Conservation (phyloP, 2,888 invertebrate species). For the Vesta saturnalis region DNA sequence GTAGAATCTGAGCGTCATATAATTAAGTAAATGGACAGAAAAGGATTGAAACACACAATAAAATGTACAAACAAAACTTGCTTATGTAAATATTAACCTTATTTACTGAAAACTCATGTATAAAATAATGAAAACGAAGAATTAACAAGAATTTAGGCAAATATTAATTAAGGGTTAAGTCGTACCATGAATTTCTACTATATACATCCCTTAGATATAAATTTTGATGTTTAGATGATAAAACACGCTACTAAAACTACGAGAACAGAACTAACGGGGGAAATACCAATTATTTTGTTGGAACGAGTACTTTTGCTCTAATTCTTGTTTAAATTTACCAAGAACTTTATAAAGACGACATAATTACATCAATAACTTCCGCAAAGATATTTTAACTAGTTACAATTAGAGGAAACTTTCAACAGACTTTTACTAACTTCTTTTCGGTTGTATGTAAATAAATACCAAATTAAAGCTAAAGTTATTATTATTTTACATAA, state of each 20-base stretch:
- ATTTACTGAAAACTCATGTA: slow-evolving; percentile 21
- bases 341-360: slow-evolving; percentile 25
- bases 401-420: not conserved
- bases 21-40: slow-evolving; percentile 28
- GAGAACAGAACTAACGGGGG: not conserved
- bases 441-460: too few species aligned
- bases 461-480: too few species aligned
- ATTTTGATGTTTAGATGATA: slow-evolving; percentile 14
- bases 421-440: too few species aligned
- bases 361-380: slow-evolving; percentile 16
- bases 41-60: slow-evolving; percentile 28
- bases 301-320: not conserved
- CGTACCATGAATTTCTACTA: slow-evolving; percentile 21
- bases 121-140: slow-evolving; percentile 22
- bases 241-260: slow-evolving; percentile 21
- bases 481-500: too few species aligned
- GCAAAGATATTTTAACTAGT: slow-evolving; percentile 5
- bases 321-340: slow-evolving; percentile 24
- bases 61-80: slow-evolving; percentile 11
- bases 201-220: slow-evolving; percentile 13
- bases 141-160: slow-evolving; percentile 20
- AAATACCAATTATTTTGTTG: not conserved
- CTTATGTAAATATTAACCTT: slow-evolving; percentile 18
- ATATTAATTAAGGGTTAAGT: slow-evolving; percentile 27
- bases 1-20: slow-evolving; percentile 23